Percentiles rank a stretch among this genome's conserved stretches.
Conservation (phyloP, 2,797 vertebrate genomes). For the Sylvia borin region DNA sequence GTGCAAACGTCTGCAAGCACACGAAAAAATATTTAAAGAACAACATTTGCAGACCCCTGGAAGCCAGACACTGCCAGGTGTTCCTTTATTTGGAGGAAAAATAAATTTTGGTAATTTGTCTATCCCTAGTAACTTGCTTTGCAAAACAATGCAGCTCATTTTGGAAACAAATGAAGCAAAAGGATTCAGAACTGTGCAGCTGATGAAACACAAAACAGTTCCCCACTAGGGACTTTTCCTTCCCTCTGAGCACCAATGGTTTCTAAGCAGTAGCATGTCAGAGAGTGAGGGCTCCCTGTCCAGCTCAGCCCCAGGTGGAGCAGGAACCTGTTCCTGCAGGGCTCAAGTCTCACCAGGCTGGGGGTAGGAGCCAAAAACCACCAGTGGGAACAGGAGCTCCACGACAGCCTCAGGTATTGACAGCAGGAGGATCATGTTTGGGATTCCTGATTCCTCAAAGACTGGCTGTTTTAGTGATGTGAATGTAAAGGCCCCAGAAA, state of each 20-base stretch:
- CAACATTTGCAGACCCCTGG: neutral
- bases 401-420: accelerated
- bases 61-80: neutral
- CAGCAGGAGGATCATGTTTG: neutral
- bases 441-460: neutral
- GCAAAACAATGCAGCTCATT: neutral
- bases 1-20: neutral
- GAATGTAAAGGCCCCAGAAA: neutral
- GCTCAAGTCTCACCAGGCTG: neutral
- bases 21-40: neutral
- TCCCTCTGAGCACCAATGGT: neutral
- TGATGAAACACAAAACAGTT: neutral
- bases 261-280: neutral
- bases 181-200: neutral
- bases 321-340: neutral
- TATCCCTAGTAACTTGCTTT: neutral
- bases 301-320: neutral
- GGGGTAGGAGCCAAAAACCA: neutral
- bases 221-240: neutral
- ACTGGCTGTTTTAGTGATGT: neutral
- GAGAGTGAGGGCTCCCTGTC: neutral
- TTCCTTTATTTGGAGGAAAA: neutral
- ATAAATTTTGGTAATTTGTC: neutral
- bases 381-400: neutral
- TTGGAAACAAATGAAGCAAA: neutral